phyloP scores from a whole-genome alignment of 2,888 invertebrate species.

The Balanococcus diminutus region DNA sequence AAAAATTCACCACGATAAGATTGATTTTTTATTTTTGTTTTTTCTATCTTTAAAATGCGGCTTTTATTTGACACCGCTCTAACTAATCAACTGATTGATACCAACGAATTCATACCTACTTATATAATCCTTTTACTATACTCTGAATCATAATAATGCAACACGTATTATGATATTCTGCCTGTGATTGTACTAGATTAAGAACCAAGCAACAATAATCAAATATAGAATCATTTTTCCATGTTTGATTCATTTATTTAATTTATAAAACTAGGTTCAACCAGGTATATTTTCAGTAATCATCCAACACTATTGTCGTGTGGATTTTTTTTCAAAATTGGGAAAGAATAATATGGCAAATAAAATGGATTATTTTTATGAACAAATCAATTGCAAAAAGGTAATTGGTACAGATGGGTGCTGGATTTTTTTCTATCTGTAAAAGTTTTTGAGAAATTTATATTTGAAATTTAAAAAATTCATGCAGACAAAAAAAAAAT shows the following conservation, averaged over 20 bases:
- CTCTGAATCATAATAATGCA: slow-evolving; percentile 33
- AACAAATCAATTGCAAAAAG: no score
- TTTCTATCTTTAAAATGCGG: not conserved
- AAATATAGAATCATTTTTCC: slow-evolving; percentile 29
- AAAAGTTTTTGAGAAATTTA: no score
- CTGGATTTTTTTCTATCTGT: no score
- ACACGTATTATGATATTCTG: slow-evolving; percentile 37
- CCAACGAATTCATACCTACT: slow-evolving; percentile 12
- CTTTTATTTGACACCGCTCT: slow-evolving; percentile 13
- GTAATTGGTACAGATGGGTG: no score
- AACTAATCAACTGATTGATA: not conserved
- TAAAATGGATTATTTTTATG: no score
- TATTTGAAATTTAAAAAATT: no score
- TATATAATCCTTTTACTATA: not conserved
- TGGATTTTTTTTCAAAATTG: no score
- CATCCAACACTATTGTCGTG: no score
- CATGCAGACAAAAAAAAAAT: no score
- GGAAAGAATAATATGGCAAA: no score
- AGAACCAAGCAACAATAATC: slow-evolving; percentile 35
- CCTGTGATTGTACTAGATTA: slow-evolving; percentile 34
- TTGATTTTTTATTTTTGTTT: not conserved
- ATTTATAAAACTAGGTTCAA: no score
- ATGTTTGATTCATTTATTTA: not conserved
- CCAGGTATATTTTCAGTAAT: not conserved
- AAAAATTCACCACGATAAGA: not conserved